Percentiles rank a stretch among this genome's conserved stretches.
Evolutionary conservation across 2,888 invertebrate genomes (phyloP).

Genomic region (Luperina testacea): DNA sequence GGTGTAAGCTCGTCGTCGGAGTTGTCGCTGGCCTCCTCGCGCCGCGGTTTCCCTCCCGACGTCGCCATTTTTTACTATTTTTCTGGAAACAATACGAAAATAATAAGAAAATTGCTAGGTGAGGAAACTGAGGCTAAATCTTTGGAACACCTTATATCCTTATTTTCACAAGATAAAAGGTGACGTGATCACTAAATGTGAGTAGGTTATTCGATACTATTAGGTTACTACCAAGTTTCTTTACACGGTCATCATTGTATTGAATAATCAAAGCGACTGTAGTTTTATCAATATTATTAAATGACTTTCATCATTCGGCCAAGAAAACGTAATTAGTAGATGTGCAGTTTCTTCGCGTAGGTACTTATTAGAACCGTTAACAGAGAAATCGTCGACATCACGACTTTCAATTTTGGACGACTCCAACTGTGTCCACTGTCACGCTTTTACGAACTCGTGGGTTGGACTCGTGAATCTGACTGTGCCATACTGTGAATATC

Average conservation of each 20-base stretch:
- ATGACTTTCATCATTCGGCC: slow-evolving; percentile 24
- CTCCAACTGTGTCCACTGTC: slow-evolving; percentile 60
- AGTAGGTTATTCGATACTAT: not conserved
- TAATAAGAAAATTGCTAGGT: not conserved
- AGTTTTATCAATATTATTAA: not conserved
- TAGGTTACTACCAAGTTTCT: not conserved
- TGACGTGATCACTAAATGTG: not conserved
- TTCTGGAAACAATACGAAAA: slow-evolving; percentile 70
- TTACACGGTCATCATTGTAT: not conserved
- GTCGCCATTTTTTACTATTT: slow-evolving; percentile 90
- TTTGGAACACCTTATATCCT: not conserved
- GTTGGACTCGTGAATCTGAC: slow-evolving; percentile 55
- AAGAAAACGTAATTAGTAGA: slow-evolving; percentile 31
- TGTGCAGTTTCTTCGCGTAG: slow-evolving; percentile 24
- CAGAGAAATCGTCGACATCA: slow-evolving; percentile 62
- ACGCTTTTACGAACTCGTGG: slow-evolving; percentile 69
- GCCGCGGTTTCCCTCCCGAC: slow-evolving; percentile 91
- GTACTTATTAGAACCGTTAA: slow-evolving; percentile 47
- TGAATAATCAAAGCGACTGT: slow-evolving; percentile 2
- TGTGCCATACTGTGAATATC: slow-evolving; percentile 33
- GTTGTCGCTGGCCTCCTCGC: slow-evolving; percentile 93
- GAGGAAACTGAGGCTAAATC: not conserved
- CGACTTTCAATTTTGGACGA: slow-evolving; percentile 68
- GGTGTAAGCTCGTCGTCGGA: slow-evolving; percentile 97
- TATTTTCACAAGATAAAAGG: not conserved